phyloP scores from a whole-genome alignment of 2,888 invertebrate species.

The Rotaria socialis region DNA sequence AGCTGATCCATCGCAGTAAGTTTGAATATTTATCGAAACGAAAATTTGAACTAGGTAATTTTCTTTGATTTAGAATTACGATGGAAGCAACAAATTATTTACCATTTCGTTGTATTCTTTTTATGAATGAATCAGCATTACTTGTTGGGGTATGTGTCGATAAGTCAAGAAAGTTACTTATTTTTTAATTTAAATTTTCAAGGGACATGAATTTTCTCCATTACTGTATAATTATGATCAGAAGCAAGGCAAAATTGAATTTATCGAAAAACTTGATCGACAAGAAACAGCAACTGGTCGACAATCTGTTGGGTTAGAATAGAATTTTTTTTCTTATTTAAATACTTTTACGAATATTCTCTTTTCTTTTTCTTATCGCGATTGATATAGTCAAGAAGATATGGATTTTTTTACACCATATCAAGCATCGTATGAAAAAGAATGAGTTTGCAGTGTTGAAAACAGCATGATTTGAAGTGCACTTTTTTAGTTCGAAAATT shows the following conservation, averaged over 20 bases:
- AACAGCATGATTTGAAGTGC: not conserved
- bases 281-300: not conserved
- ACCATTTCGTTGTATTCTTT: slow-evolving; percentile 30
- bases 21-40: not conserved
- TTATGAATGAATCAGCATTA: not conserved
- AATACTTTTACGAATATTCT: not conserved
- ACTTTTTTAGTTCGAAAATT: no score
- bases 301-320: not conserved
- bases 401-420: not conserved
- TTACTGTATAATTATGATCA: not conserved
- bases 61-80: not conserved
- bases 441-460: not conserved
- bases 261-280: slow-evolving; percentile 30
- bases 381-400: not conserved
- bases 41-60: not conserved
- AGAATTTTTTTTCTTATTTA: not conserved
- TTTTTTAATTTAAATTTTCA: not conserved
- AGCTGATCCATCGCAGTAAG: not conserved
- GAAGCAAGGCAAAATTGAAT: not conserved
- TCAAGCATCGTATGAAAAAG: not conserved
- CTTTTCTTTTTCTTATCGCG: not conserved
- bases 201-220: slow-evolving; percentile 33
- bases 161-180: no score
- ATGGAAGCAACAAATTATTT: slow-evolving; percentile 27
- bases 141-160: not conserved